Base-by-base conservation (phyloP, 2,113 vertebrate genomes). In the Halcyon malimbica region DNA sequence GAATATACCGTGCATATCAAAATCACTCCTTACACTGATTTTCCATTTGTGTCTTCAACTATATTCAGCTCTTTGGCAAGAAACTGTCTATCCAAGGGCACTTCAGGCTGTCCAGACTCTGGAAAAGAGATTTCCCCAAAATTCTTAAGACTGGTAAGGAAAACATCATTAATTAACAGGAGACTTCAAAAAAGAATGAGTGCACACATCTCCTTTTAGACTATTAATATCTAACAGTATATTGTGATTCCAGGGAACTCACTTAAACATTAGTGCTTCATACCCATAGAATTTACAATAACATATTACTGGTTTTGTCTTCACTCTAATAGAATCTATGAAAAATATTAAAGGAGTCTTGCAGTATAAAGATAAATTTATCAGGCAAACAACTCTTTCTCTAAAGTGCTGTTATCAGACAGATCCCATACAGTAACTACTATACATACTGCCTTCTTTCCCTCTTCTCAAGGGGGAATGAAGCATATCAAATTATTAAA, bases 91-190 rank as follows among this genome's bases (percentile, higher is more conserved):
- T 99, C 99, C 97, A 99, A 88, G 14, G 99, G 98, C 94, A 98
- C 97, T 77, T 98, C 98, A 63, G 99, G 99, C 96, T 99, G 99
- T 79, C 99, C 99, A 6, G 99, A 99, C 90, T 99, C 99, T 99
- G 96, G 75, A 94, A 97, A 78, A 82, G 28, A 96, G 11, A 88
- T 69, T 85, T 70, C n/a, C 57, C 67, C 42, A 14, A 83, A 82
- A 87, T 95, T 63, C 60, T 92, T 93, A 95, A 51, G 35, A 90
- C 33, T 24, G 13, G 21, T 77, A 80, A 82, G 83, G 92, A 90
- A 94, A 93, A n/a, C 9, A 50, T 54, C 44, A 91, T 10, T 6
- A 23, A 53, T 44, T 64, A 79, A 48, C 6, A 26, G 19, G 24
- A 87, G 15, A 46, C 35, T 71, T 88, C 42, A 83, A 71, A 75